phyloP scores from a whole-genome alignment of 2,797 vertebrate species.

The Hapalemur alaotrensis region DNA sequence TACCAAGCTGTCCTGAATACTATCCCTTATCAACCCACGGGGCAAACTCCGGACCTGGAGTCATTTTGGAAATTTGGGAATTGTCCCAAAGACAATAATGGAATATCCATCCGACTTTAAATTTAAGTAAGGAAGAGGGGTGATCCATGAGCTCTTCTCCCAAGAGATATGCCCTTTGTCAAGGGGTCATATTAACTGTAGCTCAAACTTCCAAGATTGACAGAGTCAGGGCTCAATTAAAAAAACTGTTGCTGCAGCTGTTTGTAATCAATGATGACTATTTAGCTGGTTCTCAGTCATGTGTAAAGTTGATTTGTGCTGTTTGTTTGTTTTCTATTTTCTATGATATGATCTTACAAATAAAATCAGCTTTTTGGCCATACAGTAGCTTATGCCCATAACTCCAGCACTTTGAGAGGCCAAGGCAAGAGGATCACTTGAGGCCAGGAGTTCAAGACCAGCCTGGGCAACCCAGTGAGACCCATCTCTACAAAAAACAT shows the following conservation, averaged over 20 bases:
- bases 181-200: background rate
- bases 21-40: background rate
- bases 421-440: background rate
- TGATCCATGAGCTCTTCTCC: background rate
- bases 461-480: background rate
- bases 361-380: background rate
- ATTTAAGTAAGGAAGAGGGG: background rate
- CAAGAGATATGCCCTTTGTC: background rate
- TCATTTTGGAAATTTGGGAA: background rate
- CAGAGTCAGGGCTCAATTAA: background rate
- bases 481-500: background rate
- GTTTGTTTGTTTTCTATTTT: background rate
- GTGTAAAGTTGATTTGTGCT: background rate
- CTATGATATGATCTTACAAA: background rate
- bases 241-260: background rate
- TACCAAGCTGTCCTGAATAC: background rate
- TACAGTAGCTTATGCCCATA: background rate
- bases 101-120: background rate
- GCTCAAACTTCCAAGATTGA: background rate
- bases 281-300: background rate
- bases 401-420: background rate
- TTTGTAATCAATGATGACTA: background rate
- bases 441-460: background rate
- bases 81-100: background rate
- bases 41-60: background rate